These are phyloP conservation scores for Aphidius gifuensis DNA, from an alignment of 1,140 invertebrate species.

Conservation along the genomic window DNA sequence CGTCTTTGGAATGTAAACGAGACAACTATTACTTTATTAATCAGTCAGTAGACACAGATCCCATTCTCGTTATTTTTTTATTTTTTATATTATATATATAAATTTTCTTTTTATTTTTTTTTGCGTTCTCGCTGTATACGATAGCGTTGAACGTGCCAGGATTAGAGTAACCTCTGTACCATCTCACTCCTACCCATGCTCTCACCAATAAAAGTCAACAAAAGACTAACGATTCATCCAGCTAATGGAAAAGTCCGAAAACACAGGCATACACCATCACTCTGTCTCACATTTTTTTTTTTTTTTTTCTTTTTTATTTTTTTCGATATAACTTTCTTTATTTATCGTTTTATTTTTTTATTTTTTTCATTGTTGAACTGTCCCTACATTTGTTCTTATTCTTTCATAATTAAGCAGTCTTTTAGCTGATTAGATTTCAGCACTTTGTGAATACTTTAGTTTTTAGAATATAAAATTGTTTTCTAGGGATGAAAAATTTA, in stretches of 20 bases:
- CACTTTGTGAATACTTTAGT: not conserved
- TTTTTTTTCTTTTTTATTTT: constrained; percentile 22
- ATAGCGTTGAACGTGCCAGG: constrained; percentile 25
- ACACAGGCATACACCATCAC: constrained; percentile 43
- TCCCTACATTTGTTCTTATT: not conserved
- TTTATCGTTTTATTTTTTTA: constrained; percentile 14
- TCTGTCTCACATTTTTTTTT: constrained; percentile 25
- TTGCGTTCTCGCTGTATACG: not conserved
- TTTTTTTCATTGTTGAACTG: not conserved
- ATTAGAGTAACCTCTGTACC: constrained; percentile 5
- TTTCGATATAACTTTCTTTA: constrained; percentile 7
- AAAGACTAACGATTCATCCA: constrained; percentile 58
- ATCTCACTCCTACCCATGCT: not conserved
- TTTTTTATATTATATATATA: not conserved
- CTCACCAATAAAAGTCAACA: constrained; percentile 56
- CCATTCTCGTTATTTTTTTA: not conserved
- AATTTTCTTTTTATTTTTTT: constrained; percentile 3
- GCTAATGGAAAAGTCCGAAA: constrained; percentile 58
- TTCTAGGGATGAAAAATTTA: no score
- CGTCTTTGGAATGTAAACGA: not conserved
- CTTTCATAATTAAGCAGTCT: constrained; percentile 23
- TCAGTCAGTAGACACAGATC: constrained; percentile 19
- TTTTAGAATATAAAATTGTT: not conserved
- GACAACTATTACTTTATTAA: constrained; percentile 34
- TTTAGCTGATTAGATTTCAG: constrained; percentile 24